Evolutionary conservation across 2,113 vertebrate genomes (phyloP), one percentile per base, ranked within the genome.

Genomic region (Mastomys natalensis): DNA sequence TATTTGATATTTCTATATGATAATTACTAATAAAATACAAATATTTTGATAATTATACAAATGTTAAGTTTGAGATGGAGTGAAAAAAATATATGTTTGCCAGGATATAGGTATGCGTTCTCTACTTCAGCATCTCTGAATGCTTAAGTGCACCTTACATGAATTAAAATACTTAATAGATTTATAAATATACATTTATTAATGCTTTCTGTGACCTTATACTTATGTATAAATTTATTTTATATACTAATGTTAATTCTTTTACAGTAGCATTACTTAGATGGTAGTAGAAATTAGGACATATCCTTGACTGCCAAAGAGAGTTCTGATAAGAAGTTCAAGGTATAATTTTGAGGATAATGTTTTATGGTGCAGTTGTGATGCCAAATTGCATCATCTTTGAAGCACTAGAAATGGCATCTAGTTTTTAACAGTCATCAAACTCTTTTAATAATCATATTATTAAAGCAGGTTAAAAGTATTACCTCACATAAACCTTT

Each of bases 381-480:
- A 85, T 90, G 80, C 51, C 68, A 93, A 90, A 29, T 87, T 13
- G 12, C 21, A 24, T 21, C 48, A 72, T 89, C 37, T 68, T 70
- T 93, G 26, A 93, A 93, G 29, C 8, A 6, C 17, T 73, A 13
- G 31, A 29, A 81, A 21, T 24, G 6, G 22, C 11, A 26, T 91
- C 29, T 48, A 86, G 93, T 91, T 86, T 88, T 64, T 91, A 89
- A 78, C 22, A 94, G 73, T 15, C 76, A 91, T 55, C 81, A 89
- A 40, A 34, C 53, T 53, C 8, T 80, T 95, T 87, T 66, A 93
- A n/a, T 91, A 78, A 93, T 84, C 0, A 62, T 31, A 58, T 77
- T 21, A 29, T 82, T 87, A 19, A 85, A 66, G 3, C 43, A 58
- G 2, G 77, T 74, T 87, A 95, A 92, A 73, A 89, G 2, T 88